A percentile compares a stretch with the other conserved stretches of the same genome.
Conservation (phyloP, 2,797 vertebrate species). For the Alauda arvensis region DNA sequence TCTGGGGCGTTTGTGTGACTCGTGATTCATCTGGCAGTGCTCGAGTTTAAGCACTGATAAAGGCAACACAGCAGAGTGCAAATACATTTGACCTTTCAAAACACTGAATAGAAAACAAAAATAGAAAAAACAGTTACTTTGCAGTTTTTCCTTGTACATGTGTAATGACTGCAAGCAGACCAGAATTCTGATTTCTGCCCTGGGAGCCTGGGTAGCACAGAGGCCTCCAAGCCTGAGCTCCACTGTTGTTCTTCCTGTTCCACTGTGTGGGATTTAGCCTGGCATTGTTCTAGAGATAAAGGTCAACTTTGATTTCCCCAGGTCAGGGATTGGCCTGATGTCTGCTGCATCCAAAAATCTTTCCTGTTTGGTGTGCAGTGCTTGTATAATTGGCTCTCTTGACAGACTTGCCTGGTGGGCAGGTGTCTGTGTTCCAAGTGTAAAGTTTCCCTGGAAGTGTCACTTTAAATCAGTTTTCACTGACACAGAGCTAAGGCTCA, state of each 20-base stretch:
- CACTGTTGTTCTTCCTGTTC: not conserved
- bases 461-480: not conserved
- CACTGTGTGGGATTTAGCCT: not conserved
- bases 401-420: not conserved
- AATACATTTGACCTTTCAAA: conserved; percentile 39
- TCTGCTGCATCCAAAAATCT: not conserved
- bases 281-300: not conserved
- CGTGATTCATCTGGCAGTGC: not conserved
- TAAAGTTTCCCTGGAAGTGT: not conserved
- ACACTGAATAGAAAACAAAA: not conserved
- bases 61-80: conserved; percentile 5
- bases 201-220: not conserved
- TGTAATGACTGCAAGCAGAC: not conserved
- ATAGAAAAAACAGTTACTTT: conserved; percentile 1
- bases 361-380: not conserved
- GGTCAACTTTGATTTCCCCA: not conserved
- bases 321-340: not conserved
- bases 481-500: not conserved
- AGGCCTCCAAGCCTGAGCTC: not conserved
- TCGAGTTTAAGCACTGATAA: conserved; percentile 34
- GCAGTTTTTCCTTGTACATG: not conserved
- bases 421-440: not conserved
- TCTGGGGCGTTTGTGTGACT: not conserved
- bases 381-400: not conserved
- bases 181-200: not conserved